Percentiles rank a stretch among this genome's conserved stretches.
These are phyloP conservation scores for Anguilla anguilla DNA, from an alignment of 2,797 vertebrate species.

Conservation along the genomic window DNA sequence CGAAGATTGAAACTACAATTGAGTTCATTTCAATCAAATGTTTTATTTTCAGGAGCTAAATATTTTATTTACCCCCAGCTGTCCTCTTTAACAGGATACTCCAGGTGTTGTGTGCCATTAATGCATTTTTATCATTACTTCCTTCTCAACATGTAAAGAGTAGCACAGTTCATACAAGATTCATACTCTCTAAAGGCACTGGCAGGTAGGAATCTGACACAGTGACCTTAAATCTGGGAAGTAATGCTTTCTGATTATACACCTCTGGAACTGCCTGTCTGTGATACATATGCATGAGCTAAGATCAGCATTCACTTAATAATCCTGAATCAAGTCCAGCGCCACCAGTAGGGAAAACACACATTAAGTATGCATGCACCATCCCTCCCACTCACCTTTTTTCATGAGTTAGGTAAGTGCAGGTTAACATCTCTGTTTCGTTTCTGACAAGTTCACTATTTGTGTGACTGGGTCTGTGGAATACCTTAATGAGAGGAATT, in stretches of 20 bases:
- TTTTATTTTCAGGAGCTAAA: background rate
- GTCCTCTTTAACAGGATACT: background rate
- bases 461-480: background rate
- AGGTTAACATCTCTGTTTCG: background rate
- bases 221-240: background rate
- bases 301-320: constrained; percentile 5
- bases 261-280: background rate
- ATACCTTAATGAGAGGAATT: background rate
- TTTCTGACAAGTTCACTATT: background rate
- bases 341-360: background rate
- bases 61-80: background rate
- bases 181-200: background rate
- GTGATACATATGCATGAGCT: constrained; percentile 5
- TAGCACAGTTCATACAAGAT: background rate
- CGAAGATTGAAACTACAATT: background rate
- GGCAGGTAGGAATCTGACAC: background rate
- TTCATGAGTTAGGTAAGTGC: background rate
- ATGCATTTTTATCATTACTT: background rate
- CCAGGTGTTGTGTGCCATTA: background rate
- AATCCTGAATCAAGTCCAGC: background rate
- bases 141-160: background rate
- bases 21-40: background rate
- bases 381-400: background rate
- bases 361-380: background rate
- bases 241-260: background rate